A percentile compares a stretch with the other conserved stretches of the same genome.
These are phyloP conservation scores for Odocoileus hemionus DNA, from an alignment of 2,113 vertebrate species.

Conservation along the genomic window DNA sequence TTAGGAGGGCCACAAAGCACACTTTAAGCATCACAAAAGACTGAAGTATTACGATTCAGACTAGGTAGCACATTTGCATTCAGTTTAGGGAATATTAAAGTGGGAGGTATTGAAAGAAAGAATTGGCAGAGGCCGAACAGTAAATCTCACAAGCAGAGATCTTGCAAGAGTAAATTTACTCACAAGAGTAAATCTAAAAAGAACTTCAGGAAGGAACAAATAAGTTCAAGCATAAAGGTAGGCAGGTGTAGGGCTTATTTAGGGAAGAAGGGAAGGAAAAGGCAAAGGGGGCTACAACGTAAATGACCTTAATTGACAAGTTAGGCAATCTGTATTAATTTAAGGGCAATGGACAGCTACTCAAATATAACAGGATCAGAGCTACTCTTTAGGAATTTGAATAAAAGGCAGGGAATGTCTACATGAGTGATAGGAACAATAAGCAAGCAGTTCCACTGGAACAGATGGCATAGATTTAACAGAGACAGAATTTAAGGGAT, in stretches of 20 bases:
- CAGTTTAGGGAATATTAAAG: not conserved
- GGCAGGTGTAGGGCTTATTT: not conserved
- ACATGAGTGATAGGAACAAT: not conserved
- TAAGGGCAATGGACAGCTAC: not conserved
- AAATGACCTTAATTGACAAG: not conserved
- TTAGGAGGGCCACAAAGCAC: not conserved
- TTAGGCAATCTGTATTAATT: not conserved
- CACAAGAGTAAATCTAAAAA: not conserved
- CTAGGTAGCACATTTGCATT: not conserved
- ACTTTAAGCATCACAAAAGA: not conserved
- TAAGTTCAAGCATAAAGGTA: not conserved
- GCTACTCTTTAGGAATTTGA: not conserved
- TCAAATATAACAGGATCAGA: not conserved
- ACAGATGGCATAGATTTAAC: not conserved
- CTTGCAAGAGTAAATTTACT: not conserved
- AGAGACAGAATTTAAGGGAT: not conserved
- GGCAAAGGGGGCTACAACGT: not conserved
- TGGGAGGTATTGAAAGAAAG: not conserved
- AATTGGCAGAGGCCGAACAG: not conserved
- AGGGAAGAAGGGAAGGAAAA: not conserved
- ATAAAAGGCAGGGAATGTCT: not conserved
- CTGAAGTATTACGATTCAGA: not conserved
- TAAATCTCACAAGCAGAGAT: not conserved
- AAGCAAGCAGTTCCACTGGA: not conserved
- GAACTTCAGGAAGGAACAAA: not conserved